Base-by-base conservation (phyloP, 2,113 vertebrate genomes). In the Silurus asotus region DNA sequence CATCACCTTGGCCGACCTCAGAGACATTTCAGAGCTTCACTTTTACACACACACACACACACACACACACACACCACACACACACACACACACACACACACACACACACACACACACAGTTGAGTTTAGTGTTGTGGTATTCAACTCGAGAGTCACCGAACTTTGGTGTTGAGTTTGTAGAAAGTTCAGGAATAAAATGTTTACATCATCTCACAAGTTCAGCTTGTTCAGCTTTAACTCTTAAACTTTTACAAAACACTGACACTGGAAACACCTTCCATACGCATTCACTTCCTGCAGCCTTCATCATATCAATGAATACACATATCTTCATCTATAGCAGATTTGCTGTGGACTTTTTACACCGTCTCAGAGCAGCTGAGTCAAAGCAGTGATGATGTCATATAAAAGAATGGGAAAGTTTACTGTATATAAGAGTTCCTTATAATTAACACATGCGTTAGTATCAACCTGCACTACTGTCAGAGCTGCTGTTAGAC, bases 1-100 rank as follows among this genome's bases (percentile, higher is more conserved):
- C 78, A 70, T 85, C 89, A 90, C 89, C 91, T 90, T 88, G 64
- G 4, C 62, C 58, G 64, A 69, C 81, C 81, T 83, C 51, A 15
- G 45, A 13, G 6, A 62, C 25, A 45, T 28, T 65, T 25, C 51
- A 81, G 19, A 81, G 58, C 59, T 25, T n/a, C 49, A 55, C 49
- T 49, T 23, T 23, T 23, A 13, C 4, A 25, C 74, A 77, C 51
- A 56, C n/a, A 17, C 53, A 77, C 51, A 77, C 49, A 55, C 51
- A 55, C 51, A 55, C 51, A 55, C 74, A 81, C 80, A 81, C 80
- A 81, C 81, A 55, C 81, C 81, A 77, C 49, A 55, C 51, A 55
- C 51, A 55, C 51, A 55, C 74, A 67, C 64, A 67, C 64, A 81
- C 19, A 64, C 59, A 82, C 80, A 64, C 48, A 51, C 11, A 51